Evolutionary conservation across 2,888 invertebrate genomes (phyloP), one percentile per base, ranked within the genome.

Genomic region (Drosophila stalkeri): DNA sequence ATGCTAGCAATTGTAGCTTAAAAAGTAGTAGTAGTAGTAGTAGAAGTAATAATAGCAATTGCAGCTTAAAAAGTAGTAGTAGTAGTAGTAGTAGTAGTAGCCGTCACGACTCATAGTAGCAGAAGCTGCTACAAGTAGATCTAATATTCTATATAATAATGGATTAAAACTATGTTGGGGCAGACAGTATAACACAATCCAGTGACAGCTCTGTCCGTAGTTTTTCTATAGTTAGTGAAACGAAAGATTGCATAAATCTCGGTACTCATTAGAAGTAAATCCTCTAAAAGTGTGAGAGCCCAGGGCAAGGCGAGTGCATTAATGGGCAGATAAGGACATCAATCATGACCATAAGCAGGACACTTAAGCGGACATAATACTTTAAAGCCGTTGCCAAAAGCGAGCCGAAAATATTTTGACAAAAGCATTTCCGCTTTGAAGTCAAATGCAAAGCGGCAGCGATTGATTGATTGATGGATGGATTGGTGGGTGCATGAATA

Each of bases 401-500:
- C 60, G 72, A 52, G 31, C 61, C n/a, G 55, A 65, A 72, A 81
- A 71, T 86, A 74, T 86, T 86, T 77, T 86, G 89, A 86, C 89
- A 84, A 84, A 77, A 80, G 77, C 67, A 80, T 88, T 85, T 80
- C 72, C 72, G 68, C 68, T 47, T 63, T 59, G 46, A 31, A 87
- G 79, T 83, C 82, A 76, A 60, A 68, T 83, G 81, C 73, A 83
- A 86, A 86, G 60, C 78, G 75, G 72, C 75, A 65, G 65, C 79
- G 57, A 83, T 81, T 79, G 81, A 86, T 80, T 86, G 86, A 85
- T 83, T 81, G 88, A 88, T 86, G 64, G 76, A 75, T 81, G 71
- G 59, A 64, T 59, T n/a, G n/a, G n/a, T n/a, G 64, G 46, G n/a
- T 66, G 60, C 31, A 61, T 66, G 66, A 4, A 6, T 52, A 20